Evolutionary conservation across 2,888 invertebrate genomes (phyloP), one percentile per base, ranked within the genome.

Genomic region (Euclidia mi): DNA sequence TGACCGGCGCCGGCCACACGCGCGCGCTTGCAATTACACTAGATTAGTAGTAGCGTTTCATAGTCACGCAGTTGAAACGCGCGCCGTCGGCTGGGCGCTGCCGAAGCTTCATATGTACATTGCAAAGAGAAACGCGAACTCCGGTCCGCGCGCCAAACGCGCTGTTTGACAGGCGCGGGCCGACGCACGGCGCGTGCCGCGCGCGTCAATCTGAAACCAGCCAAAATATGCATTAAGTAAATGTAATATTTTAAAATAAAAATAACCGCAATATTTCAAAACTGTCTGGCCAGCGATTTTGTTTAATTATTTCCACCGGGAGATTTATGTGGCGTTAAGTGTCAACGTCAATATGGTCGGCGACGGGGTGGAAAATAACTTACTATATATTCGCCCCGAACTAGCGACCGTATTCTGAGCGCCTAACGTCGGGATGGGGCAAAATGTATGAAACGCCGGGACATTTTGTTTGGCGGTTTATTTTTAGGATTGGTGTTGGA

Each of bases 351-450:
- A 91, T 92, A 89, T 81, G 74, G 66, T 44, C 59, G 73, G 81
- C 83, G 89, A 82, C 89, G 89, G 86, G 1, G 80, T 85, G 89
- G 89, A 89, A 93, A 91, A 92, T 91, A 88, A 89, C 89, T 84
- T 81, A 81, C 85, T 86, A 89, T 90, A 90, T 90, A 90, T 89
- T 84, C 73, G 59, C 68, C 49, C 59, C 52, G 50, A 76, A 78
- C 79, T 72, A 78, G 70, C 62, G 41, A 43, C 52, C 71, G 53
- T 84, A 79, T 82, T 82, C 76, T 78, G 42, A 38, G 46, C 18
- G 10, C 41, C 38, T 56, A n/a, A n/a, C n/a, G n/a, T n/a, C n/a
- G 37, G 59, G 56, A 63, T 63, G 66, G 57, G 62, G 70, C 58
- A 62, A 70, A 74, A 70, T 66, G 53, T 65, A 56, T 61, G 56